Conservation (phyloP, 1,140 invertebrate genomes). For the Drosophila burlai region DNA sequence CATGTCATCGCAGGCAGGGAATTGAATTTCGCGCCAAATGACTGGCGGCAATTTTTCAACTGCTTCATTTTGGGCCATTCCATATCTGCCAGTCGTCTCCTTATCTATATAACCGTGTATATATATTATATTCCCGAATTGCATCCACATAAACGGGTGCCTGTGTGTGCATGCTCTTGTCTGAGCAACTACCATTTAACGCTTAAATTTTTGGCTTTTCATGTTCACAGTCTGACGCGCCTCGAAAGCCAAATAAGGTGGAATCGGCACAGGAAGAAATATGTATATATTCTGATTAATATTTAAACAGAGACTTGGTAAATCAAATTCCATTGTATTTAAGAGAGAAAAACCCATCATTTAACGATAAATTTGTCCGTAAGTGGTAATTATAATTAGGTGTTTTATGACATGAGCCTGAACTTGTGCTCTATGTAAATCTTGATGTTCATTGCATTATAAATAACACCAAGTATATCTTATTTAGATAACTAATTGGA, state of each 20-base stretch:
- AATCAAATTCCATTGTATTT: neutral
- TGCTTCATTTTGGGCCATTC: slow-evolving; percentile 64
- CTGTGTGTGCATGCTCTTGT: slow-evolving; percentile 37
- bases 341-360: neutral
- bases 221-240: slow-evolving; percentile 80
- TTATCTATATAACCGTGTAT: slow-evolving; percentile 28
- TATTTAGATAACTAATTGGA: neutral
- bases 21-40: slow-evolving; percentile 83
- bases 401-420: neutral
- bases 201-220: slow-evolving; percentile 76
- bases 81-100: slow-evolving; percentile 56
- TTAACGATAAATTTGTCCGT: neutral
- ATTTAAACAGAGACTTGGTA: neutral
- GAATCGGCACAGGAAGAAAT: slow-evolving; percentile 8
- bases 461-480: neutral
- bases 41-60: slow-evolving; percentile 78
- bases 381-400: neutral
- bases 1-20: slow-evolving; percentile 79
- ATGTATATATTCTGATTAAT: neutral
- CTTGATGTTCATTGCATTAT: neutral
- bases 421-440: neutral
- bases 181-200: slow-evolving; percentile 77
- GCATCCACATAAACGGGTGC: slow-evolving; percentile 29
- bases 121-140: slow-evolving; percentile 25
- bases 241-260: slow-evolving; percentile 54